A percentile compares a stretch with the other conserved stretches of the same genome.
phyloP scores from a whole-genome alignment of 2,797 vertebrate genomes.

The Dryobates pubescens region DNA sequence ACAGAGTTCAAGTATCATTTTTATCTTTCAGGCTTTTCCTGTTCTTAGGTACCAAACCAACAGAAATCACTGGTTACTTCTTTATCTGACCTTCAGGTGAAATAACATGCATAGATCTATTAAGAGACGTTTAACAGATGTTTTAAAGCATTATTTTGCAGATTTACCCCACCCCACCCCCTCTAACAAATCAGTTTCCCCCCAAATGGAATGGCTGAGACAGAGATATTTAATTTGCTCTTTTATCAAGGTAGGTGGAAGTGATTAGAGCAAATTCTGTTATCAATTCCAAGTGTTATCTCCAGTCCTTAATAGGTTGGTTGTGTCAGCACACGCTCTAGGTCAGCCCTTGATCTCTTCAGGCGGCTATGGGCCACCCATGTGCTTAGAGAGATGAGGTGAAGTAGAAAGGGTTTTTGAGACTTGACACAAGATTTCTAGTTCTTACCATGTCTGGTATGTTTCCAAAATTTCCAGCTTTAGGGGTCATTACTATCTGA shows the following conservation, averaged over 20 bases:
- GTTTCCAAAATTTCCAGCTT: not conserved
- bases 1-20: not conserved
- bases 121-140: not conserved
- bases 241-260: conserved; percentile 58
- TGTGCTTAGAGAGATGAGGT: conserved; percentile 44
- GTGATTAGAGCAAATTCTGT: conserved; percentile 63
- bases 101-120: not conserved
- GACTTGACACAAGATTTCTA: not conserved
- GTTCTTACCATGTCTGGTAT: not conserved
- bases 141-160: conserved; percentile 11
- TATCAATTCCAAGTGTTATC: conserved; percentile 10
- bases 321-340: conserved; percentile 41
- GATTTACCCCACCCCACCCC: too few species aligned
- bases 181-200: not conserved
- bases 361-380: conserved; percentile 45
- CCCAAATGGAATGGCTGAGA: not conserved
- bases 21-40: conserved; percentile 18
- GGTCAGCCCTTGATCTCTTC: conserved; percentile 55
- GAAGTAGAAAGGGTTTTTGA: conserved; percentile 50
- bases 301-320: conserved; percentile 39
- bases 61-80: not conserved
- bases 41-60: not conserved
- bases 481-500: not conserved
- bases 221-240: conserved; percentile 27
- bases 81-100: not conserved